These are phyloP conservation scores for Bombus polaris DNA, from an alignment of 1,140 invertebrate species.

Conservation along the genomic window DNA sequence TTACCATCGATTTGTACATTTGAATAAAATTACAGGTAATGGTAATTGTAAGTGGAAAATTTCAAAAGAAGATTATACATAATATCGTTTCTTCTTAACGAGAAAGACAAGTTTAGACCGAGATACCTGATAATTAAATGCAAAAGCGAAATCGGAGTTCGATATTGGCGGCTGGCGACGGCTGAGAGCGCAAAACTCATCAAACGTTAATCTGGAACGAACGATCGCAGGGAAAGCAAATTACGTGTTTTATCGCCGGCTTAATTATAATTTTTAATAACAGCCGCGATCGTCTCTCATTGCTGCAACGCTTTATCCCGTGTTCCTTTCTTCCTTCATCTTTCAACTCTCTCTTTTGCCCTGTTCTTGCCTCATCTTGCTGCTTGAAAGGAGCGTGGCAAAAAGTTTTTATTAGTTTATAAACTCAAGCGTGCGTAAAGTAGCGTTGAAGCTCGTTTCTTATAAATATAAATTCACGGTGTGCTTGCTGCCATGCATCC, in stretches of 20 bases:
- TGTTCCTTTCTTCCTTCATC: background rate
- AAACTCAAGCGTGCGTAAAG: conserved; percentile 18
- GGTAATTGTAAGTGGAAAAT: background rate
- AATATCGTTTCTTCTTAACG: background rate
- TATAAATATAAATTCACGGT: conserved; percentile 31
- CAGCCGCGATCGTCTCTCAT: conserved; percentile 6
- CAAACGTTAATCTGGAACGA: background rate
- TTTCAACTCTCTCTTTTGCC: too few relatives aligned
- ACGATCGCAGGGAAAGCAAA: background rate
- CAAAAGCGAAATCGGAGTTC: background rate
- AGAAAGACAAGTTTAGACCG: too few relatives aligned
- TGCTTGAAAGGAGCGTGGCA: background rate
- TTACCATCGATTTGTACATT: too few relatives aligned
- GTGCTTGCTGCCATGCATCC: background rate
- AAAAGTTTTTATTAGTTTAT: conserved; percentile 45
- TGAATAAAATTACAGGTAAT: too few relatives aligned
- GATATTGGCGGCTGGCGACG: too few relatives aligned
- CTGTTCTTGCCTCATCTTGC: background rate
- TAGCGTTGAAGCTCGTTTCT: background rate
- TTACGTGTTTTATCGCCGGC: conserved; percentile 18
- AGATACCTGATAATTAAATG: background rate
- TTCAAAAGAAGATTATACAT: background rate
- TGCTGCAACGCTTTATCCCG: background rate
- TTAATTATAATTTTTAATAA: conserved; percentile 54
- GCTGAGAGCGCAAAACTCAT: background rate